Evolutionary conservation across 2,888 invertebrate genomes (phyloP).

Genomic region (Drosophila glabriapex): DNA sequence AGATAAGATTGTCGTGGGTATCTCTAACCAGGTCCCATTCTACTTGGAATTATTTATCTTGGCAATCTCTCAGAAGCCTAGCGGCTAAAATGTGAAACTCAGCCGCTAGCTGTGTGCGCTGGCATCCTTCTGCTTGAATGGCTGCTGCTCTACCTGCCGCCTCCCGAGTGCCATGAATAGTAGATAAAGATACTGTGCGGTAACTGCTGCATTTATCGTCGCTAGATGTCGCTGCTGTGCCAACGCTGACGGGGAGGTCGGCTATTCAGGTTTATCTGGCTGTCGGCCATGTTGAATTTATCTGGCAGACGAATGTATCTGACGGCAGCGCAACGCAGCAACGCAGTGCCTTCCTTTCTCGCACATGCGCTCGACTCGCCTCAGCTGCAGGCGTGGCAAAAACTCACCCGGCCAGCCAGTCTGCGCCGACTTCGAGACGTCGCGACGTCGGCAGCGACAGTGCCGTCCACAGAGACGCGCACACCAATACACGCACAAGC

Average conservation of each 20-base stretch:
- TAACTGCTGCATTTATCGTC: slow-evolving; percentile 46
- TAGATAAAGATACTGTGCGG: slow-evolving; percentile 53
- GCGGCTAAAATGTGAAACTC: slow-evolving; percentile 59
- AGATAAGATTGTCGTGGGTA: slow-evolving; percentile 10
- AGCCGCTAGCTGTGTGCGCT: slow-evolving; percentile 33
- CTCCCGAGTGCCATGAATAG: slow-evolving; percentile 36
- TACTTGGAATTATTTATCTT: slow-evolving; percentile 8
- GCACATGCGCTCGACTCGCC: slow-evolving; percentile 68
- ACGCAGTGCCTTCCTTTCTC: slow-evolving; percentile 59
- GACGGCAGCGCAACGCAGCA: slow-evolving; percentile 43
- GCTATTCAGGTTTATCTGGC: slow-evolving; percentile 59
- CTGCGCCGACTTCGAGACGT: slow-evolving; percentile 33
- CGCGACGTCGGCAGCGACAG: slow-evolving; percentile 40
- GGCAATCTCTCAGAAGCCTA: slow-evolving; percentile 49
- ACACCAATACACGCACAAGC: slow-evolving; percentile 5
- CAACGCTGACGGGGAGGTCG: slow-evolving; percentile 19
- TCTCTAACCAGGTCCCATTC: slow-evolving; percentile 22
- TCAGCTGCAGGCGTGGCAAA: slow-evolving; percentile 70
- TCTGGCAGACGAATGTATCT: slow-evolving; percentile 63
- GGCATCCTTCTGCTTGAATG: slow-evolving; percentile 48
- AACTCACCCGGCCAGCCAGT: slow-evolving; percentile 51
- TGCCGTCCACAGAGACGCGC: slow-evolving; percentile 38
- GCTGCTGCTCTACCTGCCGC: slow-evolving; percentile 25
- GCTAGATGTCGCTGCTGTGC: slow-evolving; percentile 69
- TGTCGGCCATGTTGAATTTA: slow-evolving; percentile 83